phyloP scores from a whole-genome alignment of 2,888 invertebrate genomes.

The Dioctria rufipes region DNA sequence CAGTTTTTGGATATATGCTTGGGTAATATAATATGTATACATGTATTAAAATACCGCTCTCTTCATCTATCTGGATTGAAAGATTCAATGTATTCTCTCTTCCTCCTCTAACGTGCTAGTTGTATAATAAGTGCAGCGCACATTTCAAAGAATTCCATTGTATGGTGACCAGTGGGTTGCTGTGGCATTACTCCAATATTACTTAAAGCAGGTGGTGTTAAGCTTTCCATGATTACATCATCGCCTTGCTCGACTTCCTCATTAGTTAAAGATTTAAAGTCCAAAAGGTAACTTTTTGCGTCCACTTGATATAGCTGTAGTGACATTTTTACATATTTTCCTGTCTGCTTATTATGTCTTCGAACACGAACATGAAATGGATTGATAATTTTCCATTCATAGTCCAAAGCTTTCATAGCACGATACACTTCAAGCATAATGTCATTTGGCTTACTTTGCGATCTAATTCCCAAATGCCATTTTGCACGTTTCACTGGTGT shows the following conservation, averaged over 20 bases:
- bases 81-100: background rate
- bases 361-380: conserved; percentile 96
- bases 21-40: background rate
- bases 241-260: conserved; percentile 78
- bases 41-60: background rate
- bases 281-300: conserved; percentile 96
- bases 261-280: conserved; percentile 95
- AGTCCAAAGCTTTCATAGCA: conserved; percentile 98
- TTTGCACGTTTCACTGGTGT: conserved; percentile 94
- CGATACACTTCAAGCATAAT: conserved; percentile 99
- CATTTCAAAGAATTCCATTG: conserved; percentile 99
- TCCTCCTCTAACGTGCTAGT: conserved; percentile 83
- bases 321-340: conserved; percentile 95
- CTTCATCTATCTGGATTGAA: background rate
- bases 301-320: conserved; percentile 99
- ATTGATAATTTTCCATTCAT: conserved; percentile 99
- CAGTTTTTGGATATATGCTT: background rate
- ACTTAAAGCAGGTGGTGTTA: conserved; percentile 68
- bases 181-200: conserved; percentile 66
- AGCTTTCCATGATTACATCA: conserved; percentile 71
- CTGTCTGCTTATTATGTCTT: conserved; percentile 88
- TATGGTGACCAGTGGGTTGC: conserved; percentile 85
- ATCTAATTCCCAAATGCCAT: conserved; percentile 98
- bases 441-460: conserved; percentile 98
- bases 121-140: conserved; percentile 99